Evolutionary conservation across 2,797 vertebrate genomes (phyloP), one percentile per base, ranked within the genome.

Genomic region (Cynodonichthys magdalenae): DNA sequence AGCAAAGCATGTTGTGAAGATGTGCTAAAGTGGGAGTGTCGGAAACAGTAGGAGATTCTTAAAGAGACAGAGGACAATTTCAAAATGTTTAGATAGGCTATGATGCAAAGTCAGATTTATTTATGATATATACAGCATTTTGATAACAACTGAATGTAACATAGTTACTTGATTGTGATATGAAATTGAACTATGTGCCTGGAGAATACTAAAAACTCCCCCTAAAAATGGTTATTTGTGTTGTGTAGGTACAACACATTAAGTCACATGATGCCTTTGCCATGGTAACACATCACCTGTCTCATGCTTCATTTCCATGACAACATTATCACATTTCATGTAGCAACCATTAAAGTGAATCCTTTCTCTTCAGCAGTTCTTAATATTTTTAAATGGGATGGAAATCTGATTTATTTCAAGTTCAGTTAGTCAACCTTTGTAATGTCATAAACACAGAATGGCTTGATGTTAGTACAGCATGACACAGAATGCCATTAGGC

Each of bases 401-500:
- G 14, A 45, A 59, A 55, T 45, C 15, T 2, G 6, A 57, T 27
- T 41, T 48, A 48, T 60, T 15, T 54, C 11, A 44, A 59, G 27
- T 18, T 52, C 7, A 9, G 9, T 6, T 7, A 31, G 28, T 34
- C 50, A 24, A 57, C 24, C 31, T 65, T 57, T 52, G 4, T 15
- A 45, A 41, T 42, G 18, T 28, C 6, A 41, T 50, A 28, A 71
- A 71, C 9, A 27, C 15, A 12, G 28, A 6, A 18, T 15, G 59
- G 39, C 5, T 15, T 45, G 3, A 44, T 41, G 56, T 58, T 27
- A 48, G 3, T 34, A 47, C 14, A 59, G 47, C 50, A 66, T 51
- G 12, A 59, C 50, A 56, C 7, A 49, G 44, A 48, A 44, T 58
- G 18, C 36, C 27, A 74, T 77, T 68, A 41, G 19, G 34, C 19